Evolutionary conservation across 2,113 vertebrate genomes (phyloP).

Genomic region (Hippocampus abdominalis): DNA sequence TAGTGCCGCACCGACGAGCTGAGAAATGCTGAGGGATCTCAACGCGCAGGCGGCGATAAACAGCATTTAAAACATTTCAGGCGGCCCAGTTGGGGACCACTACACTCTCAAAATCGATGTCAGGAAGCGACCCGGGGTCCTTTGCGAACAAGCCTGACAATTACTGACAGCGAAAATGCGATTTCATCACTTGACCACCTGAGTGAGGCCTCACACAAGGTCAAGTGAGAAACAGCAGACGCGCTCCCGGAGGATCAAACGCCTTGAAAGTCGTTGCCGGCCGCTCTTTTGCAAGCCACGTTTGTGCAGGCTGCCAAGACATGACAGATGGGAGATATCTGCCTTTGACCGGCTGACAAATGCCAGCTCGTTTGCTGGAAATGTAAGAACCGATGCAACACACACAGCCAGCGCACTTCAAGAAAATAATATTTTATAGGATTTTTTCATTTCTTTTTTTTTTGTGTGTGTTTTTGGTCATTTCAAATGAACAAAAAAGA

Average conservation of each 20-base stretch:
- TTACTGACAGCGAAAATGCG: constrained; percentile 7
- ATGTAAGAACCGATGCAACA: constrained; percentile 27
- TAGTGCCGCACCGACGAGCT: neutral
- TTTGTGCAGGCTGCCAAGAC: constrained; percentile 28
- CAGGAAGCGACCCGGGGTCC: neutral
- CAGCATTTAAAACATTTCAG: too few relatives aligned
- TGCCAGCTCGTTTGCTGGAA: constrained; percentile 26
- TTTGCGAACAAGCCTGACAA: neutral
- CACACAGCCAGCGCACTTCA: constrained; percentile 30
- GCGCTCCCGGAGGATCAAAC: constrained; percentile 34
- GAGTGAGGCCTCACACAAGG: constrained; percentile 49
- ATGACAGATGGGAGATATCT: constrained; percentile 47
- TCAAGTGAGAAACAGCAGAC: constrained; percentile 47
- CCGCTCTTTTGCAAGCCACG: constrained; percentile 40
- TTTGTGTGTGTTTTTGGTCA: neutral
- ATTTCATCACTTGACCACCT: constrained; percentile 27
- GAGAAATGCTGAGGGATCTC: neutral
- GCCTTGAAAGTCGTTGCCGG: constrained; percentile 25
- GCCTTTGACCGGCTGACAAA: constrained; percentile 37
- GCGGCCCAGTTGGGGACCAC: too few relatives aligned
- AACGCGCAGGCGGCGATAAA: too few relatives aligned
- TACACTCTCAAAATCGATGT: neutral
- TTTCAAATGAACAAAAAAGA: neutral
- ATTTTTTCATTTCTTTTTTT: neutral
- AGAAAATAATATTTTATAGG: neutral